Conservation (phyloP, 2,113 vertebrate species). For the Chaetodon trifascialis region DNA sequence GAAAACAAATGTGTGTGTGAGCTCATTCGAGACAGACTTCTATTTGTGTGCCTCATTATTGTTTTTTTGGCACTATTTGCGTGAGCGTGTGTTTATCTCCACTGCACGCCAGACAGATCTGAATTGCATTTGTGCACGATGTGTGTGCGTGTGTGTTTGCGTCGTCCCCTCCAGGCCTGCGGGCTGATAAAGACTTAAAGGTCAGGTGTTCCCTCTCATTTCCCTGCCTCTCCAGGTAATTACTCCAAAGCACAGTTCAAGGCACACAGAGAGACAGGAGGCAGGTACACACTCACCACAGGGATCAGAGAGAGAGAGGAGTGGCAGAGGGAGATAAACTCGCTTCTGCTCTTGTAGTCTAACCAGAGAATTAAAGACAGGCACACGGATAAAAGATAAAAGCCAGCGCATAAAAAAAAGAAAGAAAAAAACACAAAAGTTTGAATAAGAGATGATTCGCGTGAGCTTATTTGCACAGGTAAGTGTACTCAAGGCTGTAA, state of each 20-base stretch:
- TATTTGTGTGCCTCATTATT: slow-evolving; percentile 45
- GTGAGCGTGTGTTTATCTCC: slow-evolving; percentile 27
- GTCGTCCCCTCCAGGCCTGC: slow-evolving; percentile 32
- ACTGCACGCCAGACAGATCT: slow-evolving; percentile 28
- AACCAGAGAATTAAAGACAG: slow-evolving; percentile 62
- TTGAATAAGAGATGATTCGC: slow-evolving; percentile 43
- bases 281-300: slow-evolving; percentile 57
- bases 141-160: slow-evolving; percentile 26
- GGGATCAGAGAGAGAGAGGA: slow-evolving; percentile 56
- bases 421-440: background rate
- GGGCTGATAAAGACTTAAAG: slow-evolving; percentile 75
- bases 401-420: slow-evolving; percentile 16
- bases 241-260: slow-evolving; percentile 72
- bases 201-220: slow-evolving; percentile 72
- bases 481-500: slow-evolving; percentile 16
- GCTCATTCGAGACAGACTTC: slow-evolving; percentile 16
- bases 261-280: slow-evolving; percentile 64
- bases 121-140: slow-evolving; percentile 36
- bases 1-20: slow-evolving; percentile 15
- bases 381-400: slow-evolving; percentile 51
- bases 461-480: slow-evolving; percentile 2
- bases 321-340: slow-evolving; percentile 57
- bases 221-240: slow-evolving; percentile 75
- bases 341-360: slow-evolving; percentile 49
- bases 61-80: slow-evolving; percentile 34